phyloP scores from a whole-genome alignment of 2,888 invertebrate species.

The Acanthosepion lycidas region DNA sequence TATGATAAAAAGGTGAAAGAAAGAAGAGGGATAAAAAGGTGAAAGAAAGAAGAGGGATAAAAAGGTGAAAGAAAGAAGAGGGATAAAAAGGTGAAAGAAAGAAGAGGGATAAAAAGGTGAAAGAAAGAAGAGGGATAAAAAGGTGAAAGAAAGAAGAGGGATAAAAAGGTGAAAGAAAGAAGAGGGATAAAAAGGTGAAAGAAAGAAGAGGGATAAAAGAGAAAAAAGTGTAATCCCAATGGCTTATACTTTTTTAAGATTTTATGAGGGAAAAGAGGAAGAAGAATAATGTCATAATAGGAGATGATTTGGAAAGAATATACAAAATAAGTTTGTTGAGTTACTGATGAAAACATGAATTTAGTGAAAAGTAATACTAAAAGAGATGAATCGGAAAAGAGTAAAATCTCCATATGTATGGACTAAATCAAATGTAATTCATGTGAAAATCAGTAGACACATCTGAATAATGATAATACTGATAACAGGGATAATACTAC shows the following conservation, averaged over 20 bases:
- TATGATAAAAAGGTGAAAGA: neutral
- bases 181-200: neutral
- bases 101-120: neutral
- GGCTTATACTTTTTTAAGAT: neutral
- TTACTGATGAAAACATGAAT: neutral
- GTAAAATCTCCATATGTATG: neutral
- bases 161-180: neutral
- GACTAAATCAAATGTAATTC: neutral
- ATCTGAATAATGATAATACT: neutral
- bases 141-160: neutral
- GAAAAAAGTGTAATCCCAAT: neutral
- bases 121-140: neutral
- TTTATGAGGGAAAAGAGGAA: neutral
- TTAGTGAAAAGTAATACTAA: neutral
- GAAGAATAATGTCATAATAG: neutral
- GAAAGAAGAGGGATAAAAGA: neutral
- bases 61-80: neutral
- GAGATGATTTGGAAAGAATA: too few species aligned
- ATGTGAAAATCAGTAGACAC: neutral
- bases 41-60: neutral
- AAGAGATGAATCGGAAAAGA: neutral
- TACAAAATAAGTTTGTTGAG: neutral
- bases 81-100: neutral
- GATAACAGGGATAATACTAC: neutral
- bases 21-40: neutral